Base-by-base conservation (phyloP, 2,888 invertebrate species). In the Agrotis ipsilon region DNA sequence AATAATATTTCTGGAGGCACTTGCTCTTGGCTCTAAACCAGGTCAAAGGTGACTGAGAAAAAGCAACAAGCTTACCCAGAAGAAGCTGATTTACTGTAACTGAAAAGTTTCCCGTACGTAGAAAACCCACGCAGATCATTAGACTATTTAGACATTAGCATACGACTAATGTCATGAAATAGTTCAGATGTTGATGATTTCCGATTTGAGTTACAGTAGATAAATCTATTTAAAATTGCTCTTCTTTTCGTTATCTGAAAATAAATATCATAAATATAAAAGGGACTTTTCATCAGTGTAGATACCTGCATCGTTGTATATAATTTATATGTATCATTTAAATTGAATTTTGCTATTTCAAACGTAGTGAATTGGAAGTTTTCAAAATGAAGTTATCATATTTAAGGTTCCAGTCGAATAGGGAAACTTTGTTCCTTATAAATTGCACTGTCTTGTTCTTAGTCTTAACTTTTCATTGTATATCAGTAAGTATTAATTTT, bases 401-500 rank as follows among this genome's bases (percentile, higher is more conserved):
- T n/a, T n/a, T 32, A 14, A 5, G n/a, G 5, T 18, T 27, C 2
- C 27, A 5, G 27, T 13, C n/a, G 13, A 6, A 55, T 32, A 32
- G 13, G 9, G 55, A 32, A 55, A 32, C 21, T 21, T 16, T 2
- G 3, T 52, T 14, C n/a, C 6, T 32, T 55, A n/a, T 32, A 14
- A 13, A 6, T 19, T 0, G 13, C 14, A 55, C 14, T 55, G n/a
- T n/a, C 1, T 72, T 39, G 18, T 72, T 32, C 5, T 13, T 57
- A 14, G 6, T 61, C 19, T 57, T 46, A 32, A 19, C 16, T n/a
- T 48, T 51, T 2, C 49, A 57, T 24, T 27, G 24, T 57, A 14
- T 78, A 19, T 32, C 18, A 24, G 75, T 75, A 65, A 75, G 65
- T 65, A 1, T 52, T 62, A 21, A 24, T 24, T 3, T 24, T 55